Percentiles rank a stretch among this genome's conserved stretches.
Evolutionary conservation across 2,888 invertebrate genomes (phyloP).

Genomic region (Lamellibrachia columna): DNA sequence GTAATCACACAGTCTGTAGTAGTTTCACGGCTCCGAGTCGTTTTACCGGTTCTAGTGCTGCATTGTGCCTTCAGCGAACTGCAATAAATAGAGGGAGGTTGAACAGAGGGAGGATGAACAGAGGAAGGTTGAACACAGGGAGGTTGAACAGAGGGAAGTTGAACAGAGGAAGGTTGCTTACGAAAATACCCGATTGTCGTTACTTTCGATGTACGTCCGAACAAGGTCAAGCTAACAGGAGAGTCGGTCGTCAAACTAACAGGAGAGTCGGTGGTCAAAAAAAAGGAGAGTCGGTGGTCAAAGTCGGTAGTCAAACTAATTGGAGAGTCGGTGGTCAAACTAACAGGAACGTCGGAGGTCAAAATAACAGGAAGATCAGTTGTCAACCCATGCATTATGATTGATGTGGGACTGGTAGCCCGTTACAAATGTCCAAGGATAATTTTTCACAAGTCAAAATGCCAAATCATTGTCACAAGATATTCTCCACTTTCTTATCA

Average conservation of each 20-base stretch:
- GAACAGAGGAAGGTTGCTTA: background rate
- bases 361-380: background rate
- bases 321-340: too few species aligned
- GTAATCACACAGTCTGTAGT: background rate
- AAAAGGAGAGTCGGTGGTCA: background rate
- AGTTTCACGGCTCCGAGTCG: background rate
- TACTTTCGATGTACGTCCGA: background rate
- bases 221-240: background rate
- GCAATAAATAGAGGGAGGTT: background rate
- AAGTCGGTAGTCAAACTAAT: too few species aligned
- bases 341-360: background rate
- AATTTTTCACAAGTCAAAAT: background rate
- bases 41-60: background rate
- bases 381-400: background rate
- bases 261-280: background rate
- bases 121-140: too few species aligned
- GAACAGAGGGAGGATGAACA: too few species aligned
- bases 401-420: background rate
- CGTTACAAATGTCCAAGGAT: background rate
- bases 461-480: background rate
- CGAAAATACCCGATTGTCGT: background rate
- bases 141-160: too few species aligned
- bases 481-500: background rate
- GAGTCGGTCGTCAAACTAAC: too few species aligned
- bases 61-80: background rate